phyloP scores from a whole-genome alignment of 2,113 vertebrate species.

The Nanorana parkeri region DNA sequence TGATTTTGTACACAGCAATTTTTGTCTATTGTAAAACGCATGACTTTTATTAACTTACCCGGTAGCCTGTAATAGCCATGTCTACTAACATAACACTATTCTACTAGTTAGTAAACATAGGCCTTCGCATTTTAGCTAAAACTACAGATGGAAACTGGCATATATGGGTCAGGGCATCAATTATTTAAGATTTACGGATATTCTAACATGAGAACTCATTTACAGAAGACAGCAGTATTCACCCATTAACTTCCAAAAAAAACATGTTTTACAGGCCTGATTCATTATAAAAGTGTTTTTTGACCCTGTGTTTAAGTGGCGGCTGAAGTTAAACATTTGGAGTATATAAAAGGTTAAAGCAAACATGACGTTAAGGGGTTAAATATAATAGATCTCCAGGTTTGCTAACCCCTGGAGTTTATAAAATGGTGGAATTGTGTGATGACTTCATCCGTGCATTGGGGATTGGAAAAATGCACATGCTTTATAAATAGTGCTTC shows the following conservation, averaged over 20 bases:
- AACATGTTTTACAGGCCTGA: background rate
- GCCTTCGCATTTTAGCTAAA: constrained; percentile 21
- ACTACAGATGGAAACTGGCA: constrained; percentile 49
- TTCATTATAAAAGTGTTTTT: background rate
- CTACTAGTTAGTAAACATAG: constrained; percentile 33
- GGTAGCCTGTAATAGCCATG: no score
- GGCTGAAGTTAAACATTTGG: background rate
- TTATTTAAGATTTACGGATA: constrained; percentile 46
- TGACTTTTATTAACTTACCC: no score
- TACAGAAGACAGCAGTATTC: constrained; percentile 14
- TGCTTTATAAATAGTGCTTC: constrained; percentile 47
- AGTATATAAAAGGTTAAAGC: background rate
- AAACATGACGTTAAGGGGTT: constrained; percentile 23
- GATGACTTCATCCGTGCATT: constrained; percentile 56
- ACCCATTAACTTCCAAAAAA: constrained; percentile 20
- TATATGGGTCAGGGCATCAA: constrained; percentile 55
- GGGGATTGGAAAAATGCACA: constrained; percentile 54
- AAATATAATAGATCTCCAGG: constrained; percentile 12
- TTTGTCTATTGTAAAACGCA: no score
- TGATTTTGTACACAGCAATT: no score
- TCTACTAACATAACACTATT: no score
- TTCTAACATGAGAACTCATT: constrained; percentile 50
- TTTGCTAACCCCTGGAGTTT: constrained; percentile 12
- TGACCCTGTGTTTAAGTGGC: background rate
- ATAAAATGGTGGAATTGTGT: constrained; percentile 10